phyloP scores from a whole-genome alignment of 2,797 vertebrate species.

The Hemibagrus guttatus region DNA sequence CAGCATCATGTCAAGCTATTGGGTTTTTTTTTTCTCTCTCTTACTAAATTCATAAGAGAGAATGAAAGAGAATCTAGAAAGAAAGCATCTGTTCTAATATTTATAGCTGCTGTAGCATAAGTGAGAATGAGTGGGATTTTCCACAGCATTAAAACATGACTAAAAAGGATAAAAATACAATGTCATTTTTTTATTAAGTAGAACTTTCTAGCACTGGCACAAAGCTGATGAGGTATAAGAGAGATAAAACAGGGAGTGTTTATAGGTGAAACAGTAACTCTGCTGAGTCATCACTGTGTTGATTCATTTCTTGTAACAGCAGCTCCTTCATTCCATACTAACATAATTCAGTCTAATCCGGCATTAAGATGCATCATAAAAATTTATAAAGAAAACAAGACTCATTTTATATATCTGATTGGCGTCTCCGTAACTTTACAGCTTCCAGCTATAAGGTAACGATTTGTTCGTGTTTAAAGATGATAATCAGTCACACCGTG shows the following conservation, averaged over 20 bases:
- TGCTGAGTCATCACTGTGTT: no score
- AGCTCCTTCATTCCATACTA: no score
- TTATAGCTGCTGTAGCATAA: neutral
- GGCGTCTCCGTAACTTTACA: neutral
- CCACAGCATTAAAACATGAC: neutral
- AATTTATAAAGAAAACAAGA: neutral
- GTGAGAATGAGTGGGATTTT: neutral
- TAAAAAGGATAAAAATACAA: neutral
- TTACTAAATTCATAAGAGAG: neutral
- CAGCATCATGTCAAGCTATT: neutral
- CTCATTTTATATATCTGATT: no score
- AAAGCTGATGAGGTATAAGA: neutral
- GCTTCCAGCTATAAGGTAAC: neutral
- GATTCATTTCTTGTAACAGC: neutral
- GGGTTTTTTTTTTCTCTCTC: neutral
- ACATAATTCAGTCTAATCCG: no score
- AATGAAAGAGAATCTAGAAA: neutral
- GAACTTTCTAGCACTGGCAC: neutral
- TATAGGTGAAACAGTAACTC: neutral
- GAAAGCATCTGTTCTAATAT: neutral
- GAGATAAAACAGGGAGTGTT: neutral
- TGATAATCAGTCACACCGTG: neutral
- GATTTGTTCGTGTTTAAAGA: neutral
- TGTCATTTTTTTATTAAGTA: neutral
- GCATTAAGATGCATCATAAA: neutral